Percentiles rank a stretch among this genome's conserved stretches.
Conservation (phyloP, 2,797 vertebrate genomes). For the Heterohyrax brucei region DNA sequence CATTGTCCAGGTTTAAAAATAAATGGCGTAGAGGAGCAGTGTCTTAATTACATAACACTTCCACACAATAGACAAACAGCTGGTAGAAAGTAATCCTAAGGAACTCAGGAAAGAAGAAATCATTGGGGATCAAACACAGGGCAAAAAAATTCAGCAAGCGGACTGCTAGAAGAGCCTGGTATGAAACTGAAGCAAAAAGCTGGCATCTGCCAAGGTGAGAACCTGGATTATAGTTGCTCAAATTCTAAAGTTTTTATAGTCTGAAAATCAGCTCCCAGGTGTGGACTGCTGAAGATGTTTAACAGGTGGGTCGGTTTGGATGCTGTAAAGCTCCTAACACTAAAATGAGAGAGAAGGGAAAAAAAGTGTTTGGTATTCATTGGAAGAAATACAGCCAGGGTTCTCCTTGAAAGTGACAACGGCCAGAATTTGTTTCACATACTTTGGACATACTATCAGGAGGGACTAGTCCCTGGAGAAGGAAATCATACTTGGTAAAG, state of each 20-base stretch:
- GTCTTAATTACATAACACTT: conserved; percentile 77
- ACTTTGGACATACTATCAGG: no score
- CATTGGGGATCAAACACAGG: conserved; percentile 57
- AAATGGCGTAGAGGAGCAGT: conserved; percentile 22
- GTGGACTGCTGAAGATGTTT: neutral
- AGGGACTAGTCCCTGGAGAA: no score
- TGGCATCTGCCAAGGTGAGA: conserved; percentile 71
- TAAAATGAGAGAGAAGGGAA: neutral
- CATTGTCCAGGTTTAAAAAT: conserved; percentile 53
- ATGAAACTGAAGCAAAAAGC: conserved; percentile 76
- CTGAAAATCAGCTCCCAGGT: conserved; percentile 8
- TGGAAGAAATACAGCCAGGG: no score
- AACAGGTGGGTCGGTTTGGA: conserved; percentile 13
- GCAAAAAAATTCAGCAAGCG: conserved; percentile 42
- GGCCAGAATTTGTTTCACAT: no score
- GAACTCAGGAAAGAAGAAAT: conserved; percentile 62
- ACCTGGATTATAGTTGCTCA: neutral
- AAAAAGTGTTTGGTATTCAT: neutral
- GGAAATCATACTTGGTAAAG: no score
- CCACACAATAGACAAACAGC: conserved; percentile 81
- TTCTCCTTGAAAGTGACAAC: no score
- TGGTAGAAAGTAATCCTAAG: conserved; percentile 73
- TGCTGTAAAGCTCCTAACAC: neutral
- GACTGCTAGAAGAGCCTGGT: conserved; percentile 64
- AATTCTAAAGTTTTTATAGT: conserved; percentile 2